Percentiles rank a stretch among this genome's conserved stretches.
Conservation (phyloP, 2,113 vertebrate species). For the Colinus virginianus region DNA sequence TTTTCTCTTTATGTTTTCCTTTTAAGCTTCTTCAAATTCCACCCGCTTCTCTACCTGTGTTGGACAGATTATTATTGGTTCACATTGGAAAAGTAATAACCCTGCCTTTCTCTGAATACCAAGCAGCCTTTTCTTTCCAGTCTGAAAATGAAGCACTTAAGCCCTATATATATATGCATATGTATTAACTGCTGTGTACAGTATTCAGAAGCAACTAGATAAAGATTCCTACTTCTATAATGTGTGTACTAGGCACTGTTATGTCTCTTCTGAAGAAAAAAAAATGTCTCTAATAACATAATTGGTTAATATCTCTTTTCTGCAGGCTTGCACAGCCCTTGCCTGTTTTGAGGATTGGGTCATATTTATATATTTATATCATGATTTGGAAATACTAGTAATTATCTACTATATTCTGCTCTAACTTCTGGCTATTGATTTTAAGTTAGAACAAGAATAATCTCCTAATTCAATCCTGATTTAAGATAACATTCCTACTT, state of each 20-base stretch:
- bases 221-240: neutral
- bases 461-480: rapidly evolving
- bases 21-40: neutral
- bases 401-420: neutral
- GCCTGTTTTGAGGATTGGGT: neutral
- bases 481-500: neutral
- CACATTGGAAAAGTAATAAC: neutral
- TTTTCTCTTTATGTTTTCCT: neutral
- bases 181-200: neutral
- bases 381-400: neutral
- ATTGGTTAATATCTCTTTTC: neutral
- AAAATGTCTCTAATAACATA: neutral
- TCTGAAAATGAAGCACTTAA: neutral
- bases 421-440: neutral
- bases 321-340: neutral
- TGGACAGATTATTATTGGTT: neutral
- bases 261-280: neutral
- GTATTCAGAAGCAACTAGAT: neutral
- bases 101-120: neutral
- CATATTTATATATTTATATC: rapidly evolving
- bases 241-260: neutral
- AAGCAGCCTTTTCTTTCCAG: neutral
- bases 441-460: neutral
- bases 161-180: rapidly evolving
- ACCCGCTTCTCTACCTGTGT: rapidly evolving